These are phyloP conservation scores for Diadophis punctatus DNA, from an alignment of 2,113 vertebrate species.

Conservation along the genomic window DNA sequence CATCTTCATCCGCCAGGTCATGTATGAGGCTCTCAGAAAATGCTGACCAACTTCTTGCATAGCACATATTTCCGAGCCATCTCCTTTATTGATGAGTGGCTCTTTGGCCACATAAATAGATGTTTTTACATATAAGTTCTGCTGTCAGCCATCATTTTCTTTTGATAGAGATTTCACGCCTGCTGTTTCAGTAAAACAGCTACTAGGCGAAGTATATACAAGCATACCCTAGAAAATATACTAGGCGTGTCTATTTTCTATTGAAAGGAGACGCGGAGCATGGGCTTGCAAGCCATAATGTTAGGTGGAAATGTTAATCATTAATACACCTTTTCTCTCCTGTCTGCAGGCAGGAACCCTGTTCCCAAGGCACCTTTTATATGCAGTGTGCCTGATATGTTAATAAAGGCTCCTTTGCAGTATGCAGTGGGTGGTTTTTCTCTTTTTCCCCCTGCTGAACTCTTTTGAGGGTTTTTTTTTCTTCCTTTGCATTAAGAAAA, in stretches of 20 bases:
- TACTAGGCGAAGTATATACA: neutral
- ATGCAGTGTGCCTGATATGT: neutral
- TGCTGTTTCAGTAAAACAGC: neutral
- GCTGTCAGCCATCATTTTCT: neutral
- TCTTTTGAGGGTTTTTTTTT: neutral
- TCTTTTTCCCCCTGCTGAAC: slow-evolving; percentile 9
- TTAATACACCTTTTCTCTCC: slow-evolving; percentile 2
- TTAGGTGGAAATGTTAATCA: slow-evolving; percentile 13
- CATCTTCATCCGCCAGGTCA: neutral
- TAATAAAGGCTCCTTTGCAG: neutral
- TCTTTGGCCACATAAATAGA: neutral
- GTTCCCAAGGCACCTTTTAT: neutral
- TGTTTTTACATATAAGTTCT: neutral
- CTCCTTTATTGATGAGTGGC: neutral
- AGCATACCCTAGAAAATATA: neutral
- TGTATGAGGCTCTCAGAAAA: neutral
- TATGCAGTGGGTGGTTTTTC: slow-evolving; percentile 11
- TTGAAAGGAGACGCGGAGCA: neutral
- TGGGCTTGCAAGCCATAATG: neutral
- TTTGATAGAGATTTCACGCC: slow-evolving; percentile 15
- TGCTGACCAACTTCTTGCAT: neutral
- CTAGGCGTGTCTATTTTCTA: slow-evolving; percentile 6
- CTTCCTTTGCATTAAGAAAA: slow-evolving; percentile 26
- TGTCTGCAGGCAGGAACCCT: neutral
- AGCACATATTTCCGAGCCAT: neutral